Conservation (phyloP, 2,888 invertebrate genomes). For the Dasypogon diadema region DNA sequence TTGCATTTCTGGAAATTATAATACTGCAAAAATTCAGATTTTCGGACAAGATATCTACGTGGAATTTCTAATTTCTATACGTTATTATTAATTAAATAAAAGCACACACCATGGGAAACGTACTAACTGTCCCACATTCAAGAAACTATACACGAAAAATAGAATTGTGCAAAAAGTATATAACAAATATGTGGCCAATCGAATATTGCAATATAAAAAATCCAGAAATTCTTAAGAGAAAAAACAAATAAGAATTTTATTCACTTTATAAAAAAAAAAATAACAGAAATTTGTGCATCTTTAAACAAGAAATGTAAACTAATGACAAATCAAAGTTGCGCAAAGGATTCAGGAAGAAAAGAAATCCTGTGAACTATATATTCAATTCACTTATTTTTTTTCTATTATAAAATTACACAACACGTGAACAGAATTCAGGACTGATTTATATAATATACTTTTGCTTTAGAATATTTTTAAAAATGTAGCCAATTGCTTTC, state of each 20-base stretch:
- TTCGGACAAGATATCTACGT: too few species aligned
- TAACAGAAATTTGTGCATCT: neutral
- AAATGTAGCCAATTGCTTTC: constrained; percentile 32
- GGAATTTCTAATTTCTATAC: too few species aligned
- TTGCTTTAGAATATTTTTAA: neutral
- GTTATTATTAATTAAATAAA: too few species aligned
- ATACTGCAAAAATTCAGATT: too few species aligned
- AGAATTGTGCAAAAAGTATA: constrained; percentile 12
- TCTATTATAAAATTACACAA: constrained; percentile 22
- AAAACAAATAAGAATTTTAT: neutral
- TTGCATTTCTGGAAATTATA: too few species aligned
- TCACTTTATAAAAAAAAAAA: neutral
- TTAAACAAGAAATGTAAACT: neutral
- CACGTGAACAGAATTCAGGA: constrained; percentile 6
- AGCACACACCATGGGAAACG: too few species aligned
- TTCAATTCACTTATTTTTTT: neutral
- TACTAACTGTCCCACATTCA: too few species aligned
- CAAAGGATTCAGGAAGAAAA: neutral
- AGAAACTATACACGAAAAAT: constrained; percentile 4
- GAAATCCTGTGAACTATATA: constrained; percentile 22
- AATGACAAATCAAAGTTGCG: constrained; percentile 5
- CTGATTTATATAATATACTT: too few species aligned
- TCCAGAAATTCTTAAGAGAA: neutral
- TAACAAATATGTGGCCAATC: constrained; percentile 7
- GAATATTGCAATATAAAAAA: constrained; percentile 15